Base-by-base conservation (phyloP, 2,888 invertebrate species). In the Papilio gigon region DNA sequence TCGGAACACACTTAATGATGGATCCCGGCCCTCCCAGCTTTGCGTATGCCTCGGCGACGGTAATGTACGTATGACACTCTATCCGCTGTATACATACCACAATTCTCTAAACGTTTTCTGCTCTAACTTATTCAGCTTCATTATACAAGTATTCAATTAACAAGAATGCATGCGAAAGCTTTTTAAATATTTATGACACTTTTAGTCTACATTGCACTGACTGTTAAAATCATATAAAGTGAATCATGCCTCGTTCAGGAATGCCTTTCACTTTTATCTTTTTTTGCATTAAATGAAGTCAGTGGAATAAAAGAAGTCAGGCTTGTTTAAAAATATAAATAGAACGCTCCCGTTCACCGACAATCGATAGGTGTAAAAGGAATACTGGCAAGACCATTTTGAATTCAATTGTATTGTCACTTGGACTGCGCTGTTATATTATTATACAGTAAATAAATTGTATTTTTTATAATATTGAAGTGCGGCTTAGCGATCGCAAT, bases 1-100 rank as follows among this genome's bases (percentile, higher is more conserved):
- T 88, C 86, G 84, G 82, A 80, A 86, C 79, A 81, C 81, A 82
- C 81, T 85, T 90, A 90, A 90, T 90, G 88, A 89, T 85, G 86
- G 89, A 76, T 80, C 77, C 77, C 74, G 77, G 80, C 74, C 78
- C 82, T 82, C 78, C 81, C 78, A 80, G 84, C 79, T 80, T 79
- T 80, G 84, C 85, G 83, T 85, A 87, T 87, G 87, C 83, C 75
- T 80, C 78, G 72, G 79, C 70, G 74, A 76, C 78, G 73, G 79
- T 83, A 85, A 82, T 86, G 83, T 83, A 79, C 76, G 77, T 77
- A 68, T 68, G 74, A 76, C 73, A 74, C 71, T 73, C 70, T 74
- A 9, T 25, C 20, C 20, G 22, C 14, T n/a, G 22, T 44, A 4
- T 17, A 20, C 61, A 60, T 60, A 42, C 12, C 14, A n/a, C 20